These are phyloP conservation scores for Herpetotheres cachinnans DNA, from an alignment of 2,113 vertebrate genomes.

Conservation along the genomic window DNA sequence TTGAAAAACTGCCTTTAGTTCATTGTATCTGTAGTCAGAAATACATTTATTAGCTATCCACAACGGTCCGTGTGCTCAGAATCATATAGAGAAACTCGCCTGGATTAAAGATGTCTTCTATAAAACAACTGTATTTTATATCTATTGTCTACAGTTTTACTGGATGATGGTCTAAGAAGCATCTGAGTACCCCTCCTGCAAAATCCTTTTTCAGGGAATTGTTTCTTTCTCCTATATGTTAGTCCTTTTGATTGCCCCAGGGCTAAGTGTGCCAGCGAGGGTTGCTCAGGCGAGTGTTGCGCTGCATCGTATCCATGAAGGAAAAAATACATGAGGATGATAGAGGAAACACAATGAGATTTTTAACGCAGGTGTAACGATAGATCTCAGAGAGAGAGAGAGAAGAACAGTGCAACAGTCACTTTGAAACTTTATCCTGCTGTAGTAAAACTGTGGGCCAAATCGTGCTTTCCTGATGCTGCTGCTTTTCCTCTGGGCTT, in stretches of 20 bases:
- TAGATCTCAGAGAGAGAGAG: background rate
- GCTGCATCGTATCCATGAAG: background rate
- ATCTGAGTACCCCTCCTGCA: background rate
- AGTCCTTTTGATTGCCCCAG: background rate
- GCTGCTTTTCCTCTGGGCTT: background rate
- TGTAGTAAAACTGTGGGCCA: background rate
- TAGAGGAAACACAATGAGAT: background rate
- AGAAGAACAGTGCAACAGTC: background rate
- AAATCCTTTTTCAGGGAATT: background rate
- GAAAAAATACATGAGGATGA: background rate
- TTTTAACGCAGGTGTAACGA: background rate
- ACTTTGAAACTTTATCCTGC: background rate
- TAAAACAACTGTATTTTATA: background rate
- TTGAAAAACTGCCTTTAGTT: background rate
- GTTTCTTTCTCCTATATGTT: background rate
- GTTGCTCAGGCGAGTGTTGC: background rate
- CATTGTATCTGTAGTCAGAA: background rate
- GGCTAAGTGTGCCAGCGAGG: background rate
- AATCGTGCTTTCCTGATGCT: background rate
- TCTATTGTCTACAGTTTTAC: background rate
- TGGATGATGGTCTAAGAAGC: background rate
- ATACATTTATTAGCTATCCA: background rate
- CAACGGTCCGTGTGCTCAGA: background rate
- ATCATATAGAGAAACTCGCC: accelerated
- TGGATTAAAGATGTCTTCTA: background rate